These are phyloP conservation scores for Macropodus opercularis DNA, from an alignment of 2,797 vertebrate genomes.

Conservation along the genomic window DNA sequence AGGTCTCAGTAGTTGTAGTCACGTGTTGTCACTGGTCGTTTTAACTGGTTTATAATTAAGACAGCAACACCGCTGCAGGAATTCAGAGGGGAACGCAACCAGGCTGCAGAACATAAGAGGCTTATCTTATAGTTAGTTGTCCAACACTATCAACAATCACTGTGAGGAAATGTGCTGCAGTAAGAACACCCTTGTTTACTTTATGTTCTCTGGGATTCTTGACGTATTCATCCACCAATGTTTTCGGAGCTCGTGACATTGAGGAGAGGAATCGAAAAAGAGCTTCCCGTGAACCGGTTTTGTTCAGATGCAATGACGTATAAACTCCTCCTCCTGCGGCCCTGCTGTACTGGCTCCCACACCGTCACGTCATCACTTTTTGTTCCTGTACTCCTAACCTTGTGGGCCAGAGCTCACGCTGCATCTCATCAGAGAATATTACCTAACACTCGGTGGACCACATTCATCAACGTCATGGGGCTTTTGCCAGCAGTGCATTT, in stretches of 20 bases:
- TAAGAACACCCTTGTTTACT: not conserved
- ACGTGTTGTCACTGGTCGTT: slow-evolving; percentile 17
- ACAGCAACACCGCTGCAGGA: slow-evolving; percentile 6
- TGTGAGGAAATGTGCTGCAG: not conserved
- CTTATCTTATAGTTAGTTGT: slow-evolving; percentile 7
- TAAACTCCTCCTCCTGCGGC: slow-evolving; percentile 39
- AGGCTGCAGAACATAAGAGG: not conserved
- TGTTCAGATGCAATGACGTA: not conserved
- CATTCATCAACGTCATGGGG: slow-evolving; percentile 79
- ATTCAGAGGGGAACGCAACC: slow-evolving; percentile 5
- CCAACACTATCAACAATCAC: not conserved
- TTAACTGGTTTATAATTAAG: slow-evolving; percentile 27
- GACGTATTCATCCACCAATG: slow-evolving; percentile 1
- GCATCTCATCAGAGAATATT: slow-evolving; percentile 77
- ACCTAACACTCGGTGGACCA: slow-evolving; percentile 77
- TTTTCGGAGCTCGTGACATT: not conserved
- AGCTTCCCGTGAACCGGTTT: not conserved
- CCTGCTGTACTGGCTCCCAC: slow-evolving; percentile 37
- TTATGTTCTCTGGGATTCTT: not conserved
- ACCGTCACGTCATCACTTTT: slow-evolving; percentile 69
- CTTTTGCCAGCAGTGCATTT: slow-evolving; percentile 78
- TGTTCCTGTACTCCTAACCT: slow-evolving; percentile 68
- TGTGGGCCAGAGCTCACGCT: slow-evolving; percentile 65
- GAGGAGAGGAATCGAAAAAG: slow-evolving; percentile 4
- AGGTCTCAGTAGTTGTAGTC: not conserved